Evolutionary conservation across 1,140 invertebrate species (phyloP).

Genomic region (Homarus americanus): DNA sequence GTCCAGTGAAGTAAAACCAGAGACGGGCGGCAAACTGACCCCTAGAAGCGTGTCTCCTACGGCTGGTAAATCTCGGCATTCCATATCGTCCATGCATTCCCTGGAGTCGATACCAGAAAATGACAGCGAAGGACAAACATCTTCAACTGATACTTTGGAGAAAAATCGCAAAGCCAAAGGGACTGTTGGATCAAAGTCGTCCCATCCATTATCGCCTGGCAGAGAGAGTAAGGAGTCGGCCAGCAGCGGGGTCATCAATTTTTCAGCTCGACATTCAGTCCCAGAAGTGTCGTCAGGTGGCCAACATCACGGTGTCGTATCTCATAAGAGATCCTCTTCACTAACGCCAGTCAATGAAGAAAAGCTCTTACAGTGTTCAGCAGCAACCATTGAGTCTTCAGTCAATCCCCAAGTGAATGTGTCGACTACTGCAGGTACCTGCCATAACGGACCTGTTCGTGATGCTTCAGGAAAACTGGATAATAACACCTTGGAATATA

Average conservation of each 20-base stretch:
- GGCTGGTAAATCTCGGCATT: slow-evolving; percentile 65
- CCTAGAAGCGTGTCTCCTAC: slow-evolving; percentile 41
- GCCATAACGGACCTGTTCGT: background rate
- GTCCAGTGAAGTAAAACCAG: slow-evolving; percentile 26
- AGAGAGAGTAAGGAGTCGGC: background rate
- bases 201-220: background rate
- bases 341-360: slow-evolving; percentile 58
- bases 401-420: background rate
- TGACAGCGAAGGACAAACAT: slow-evolving; percentile 64
- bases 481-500: background rate
- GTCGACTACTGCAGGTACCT: background rate
- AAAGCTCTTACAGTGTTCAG: background rate
- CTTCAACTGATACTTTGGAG: slow-evolving; percentile 24
- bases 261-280: slow-evolving; percentile 32
- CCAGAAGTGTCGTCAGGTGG: slow-evolving; percentile 21
- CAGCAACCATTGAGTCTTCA: background rate
- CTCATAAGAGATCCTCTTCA: slow-evolving; percentile 49
- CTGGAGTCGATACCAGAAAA: slow-evolving; percentile 74
- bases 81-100: slow-evolving; percentile 72
- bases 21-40: background rate
- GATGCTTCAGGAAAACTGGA: background rate
- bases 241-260: background rate
- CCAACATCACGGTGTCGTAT: background rate
- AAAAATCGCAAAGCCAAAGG: background rate
- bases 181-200: background rate